Evolutionary conservation across 2,797 vertebrate genomes (phyloP).

Genomic region (Threskiornis aethiopicus): DNA sequence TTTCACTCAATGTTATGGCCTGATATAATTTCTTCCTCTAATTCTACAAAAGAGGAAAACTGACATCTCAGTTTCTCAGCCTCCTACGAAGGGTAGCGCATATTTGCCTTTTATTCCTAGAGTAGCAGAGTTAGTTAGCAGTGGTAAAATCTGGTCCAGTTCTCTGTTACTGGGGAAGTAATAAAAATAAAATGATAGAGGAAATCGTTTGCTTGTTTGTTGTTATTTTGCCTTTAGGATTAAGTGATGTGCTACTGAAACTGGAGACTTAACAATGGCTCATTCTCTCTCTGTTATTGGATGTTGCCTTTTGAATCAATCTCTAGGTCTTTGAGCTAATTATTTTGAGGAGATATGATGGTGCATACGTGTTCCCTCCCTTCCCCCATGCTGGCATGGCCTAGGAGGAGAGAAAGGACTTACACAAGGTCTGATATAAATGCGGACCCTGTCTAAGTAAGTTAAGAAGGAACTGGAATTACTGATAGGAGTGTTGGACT

Average conservation of each 20-base stretch:
- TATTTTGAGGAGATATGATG: not conserved
- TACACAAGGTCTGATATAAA: not conserved
- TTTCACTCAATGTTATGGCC: not conserved
- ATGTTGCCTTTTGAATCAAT: not conserved
- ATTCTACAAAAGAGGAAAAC: not conserved
- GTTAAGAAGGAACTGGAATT: not conserved
- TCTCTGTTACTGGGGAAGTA: not conserved
- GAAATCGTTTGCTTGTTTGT: not conserved
- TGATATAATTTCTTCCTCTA: not conserved
- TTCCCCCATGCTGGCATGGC: not conserved
- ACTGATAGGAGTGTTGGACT: not conserved
- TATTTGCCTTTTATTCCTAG: conserved; percentile 20
- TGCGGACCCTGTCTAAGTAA: not conserved
- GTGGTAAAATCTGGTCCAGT: conserved; percentile 15
- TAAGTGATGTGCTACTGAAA: not conserved
- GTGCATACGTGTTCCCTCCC: not conserved
- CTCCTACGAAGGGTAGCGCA: not conserved
- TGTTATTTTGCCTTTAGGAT: not conserved
- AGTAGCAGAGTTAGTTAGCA: not conserved
- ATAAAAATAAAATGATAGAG: not conserved
- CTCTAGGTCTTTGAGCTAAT: conserved; percentile 3
- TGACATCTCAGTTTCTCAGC: not conserved
- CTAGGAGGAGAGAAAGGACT: not conserved
- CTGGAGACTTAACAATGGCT: not conserved
- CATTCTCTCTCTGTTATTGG: not conserved